Base-by-base conservation (phyloP, 2,113 vertebrate species). In the Rhinolophus ferrumequinum region DNA sequence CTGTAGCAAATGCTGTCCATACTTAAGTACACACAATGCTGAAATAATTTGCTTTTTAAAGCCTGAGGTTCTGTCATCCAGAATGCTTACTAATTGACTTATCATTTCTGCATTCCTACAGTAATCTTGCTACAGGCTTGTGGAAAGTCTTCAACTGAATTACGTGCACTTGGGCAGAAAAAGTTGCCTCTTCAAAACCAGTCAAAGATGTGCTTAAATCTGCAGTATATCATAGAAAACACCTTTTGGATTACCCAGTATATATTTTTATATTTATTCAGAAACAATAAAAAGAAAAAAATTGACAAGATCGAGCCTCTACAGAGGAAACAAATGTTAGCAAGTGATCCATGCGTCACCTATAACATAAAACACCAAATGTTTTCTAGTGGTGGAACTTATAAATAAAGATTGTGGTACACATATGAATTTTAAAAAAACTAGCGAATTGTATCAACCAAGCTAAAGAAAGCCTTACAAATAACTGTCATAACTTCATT, bases 41-140 rank as follows among this genome's bases (percentile, higher is more conserved):
- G 98, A 99, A 99, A 99, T 98, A 98, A 99, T 99, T 99, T 99
- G 98, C 99, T 98, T 50, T 98, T 96, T 97, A 97, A 98, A 98
- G 97, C 88, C 91, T 95, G 93, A 98, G 98, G 95, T 98, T 96
- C 97, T 97, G 98, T 98, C 98, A 97, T 97, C 95, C 97, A 97
- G 98, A 99, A 98, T 97, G 96, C 97, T 98, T 97, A 98, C 98
- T 97, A 96, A 98, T 98, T 98, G 98, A 97, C 97, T 98, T 97
- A 88, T 98, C 97, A 86, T 98, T 98, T 99, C 98, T 98, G 97
- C 97, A 98, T 98, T 98, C 98, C 98, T 98, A 98, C 98, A 98
- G 98, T 98, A 98, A 98, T 98, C 98, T 99, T 99, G 99, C 99
- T 99, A 98, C 98, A 99, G 98, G 99, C 99, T 50, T 98, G 96